Base-by-base conservation (phyloP, 2,797 vertebrate genomes). In the Salmo trutta region DNA sequence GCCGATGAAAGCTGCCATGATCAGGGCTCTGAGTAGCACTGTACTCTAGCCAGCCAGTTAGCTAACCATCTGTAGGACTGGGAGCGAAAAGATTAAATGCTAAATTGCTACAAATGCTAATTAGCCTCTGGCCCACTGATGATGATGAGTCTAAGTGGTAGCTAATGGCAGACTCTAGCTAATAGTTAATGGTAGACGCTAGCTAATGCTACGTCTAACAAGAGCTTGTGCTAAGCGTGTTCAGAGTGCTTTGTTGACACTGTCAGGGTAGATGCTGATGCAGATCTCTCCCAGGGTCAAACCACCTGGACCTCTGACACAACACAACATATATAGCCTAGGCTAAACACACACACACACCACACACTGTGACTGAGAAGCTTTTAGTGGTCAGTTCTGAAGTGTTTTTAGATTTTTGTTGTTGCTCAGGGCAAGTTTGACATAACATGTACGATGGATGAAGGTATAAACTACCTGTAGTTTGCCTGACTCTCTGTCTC, bases 191-290 rank as follows among this genome's bases (percentile, higher is more conserved):
- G 7, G 52, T 8, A 47, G 75, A 51, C 31, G 16, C 75, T 2
- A 7, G 64, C 66, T 83, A 78, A 81, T 54, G 71, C 73, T 71
- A 80, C 29, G 14, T 67, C 47, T 19, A 75, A 56, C 80, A 77
- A 74, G 59, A 84, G 79, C 53, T 54, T 41, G 76, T 56, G 82
- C 88, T 78, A 74, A 59, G 88, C 76, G 41, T 66, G 27, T 10
- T 65, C 73, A 2, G 62, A 91, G 90, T 89, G 91, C 87, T 91
- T 88, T 81, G 82, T 84, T 86, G 66, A 52, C 21, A 27, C 69
- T 21, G 29, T n/a, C n/a, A 79, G 27, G 84, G 79, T 74, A 62
- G 77, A 76, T 21, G 59, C n/a, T 64, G 77, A 77, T 66, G 10
- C 41, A 59, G 65, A 24, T 3, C 4, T 10, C 29, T 41, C 8